These are phyloP conservation scores for Probaryconus sp. DNA, from an alignment of 1,140 invertebrate species.

Conservation along the genomic window DNA sequence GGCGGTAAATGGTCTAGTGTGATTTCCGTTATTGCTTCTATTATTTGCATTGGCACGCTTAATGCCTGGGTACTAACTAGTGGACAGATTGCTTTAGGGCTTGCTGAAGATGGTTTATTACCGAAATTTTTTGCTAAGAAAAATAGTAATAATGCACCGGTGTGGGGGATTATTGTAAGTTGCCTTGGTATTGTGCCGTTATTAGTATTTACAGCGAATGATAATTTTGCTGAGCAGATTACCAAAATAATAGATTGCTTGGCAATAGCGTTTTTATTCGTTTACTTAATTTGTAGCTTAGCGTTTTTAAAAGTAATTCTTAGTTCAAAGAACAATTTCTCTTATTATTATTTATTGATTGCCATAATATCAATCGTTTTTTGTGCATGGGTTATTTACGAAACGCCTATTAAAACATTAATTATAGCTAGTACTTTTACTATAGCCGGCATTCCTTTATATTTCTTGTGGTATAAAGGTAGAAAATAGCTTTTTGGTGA, in stretches of 20 bases:
- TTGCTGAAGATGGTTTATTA: slow-evolving; percentile 32
- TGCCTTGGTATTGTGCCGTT: slow-evolving; percentile 14
- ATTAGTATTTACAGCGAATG: slow-evolving; percentile 16
- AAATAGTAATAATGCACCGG: slow-evolving; percentile 25
- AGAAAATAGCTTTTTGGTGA: too few relatives aligned
- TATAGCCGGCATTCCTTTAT: too few relatives aligned
- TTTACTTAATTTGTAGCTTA: slow-evolving; percentile 18
- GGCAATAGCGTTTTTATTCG: slow-evolving; percentile 22
- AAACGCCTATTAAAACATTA: too few relatives aligned
- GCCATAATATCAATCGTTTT: too few relatives aligned
- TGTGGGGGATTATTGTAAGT: slow-evolving; percentile 20
- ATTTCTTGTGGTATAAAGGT: too few relatives aligned
- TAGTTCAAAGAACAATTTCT: too few relatives aligned
- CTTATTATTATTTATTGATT: too few relatives aligned
- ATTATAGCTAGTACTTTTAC: too few relatives aligned
- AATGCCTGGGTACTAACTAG: slow-evolving; percentile 39
- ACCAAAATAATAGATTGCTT: slow-evolving; percentile 19
- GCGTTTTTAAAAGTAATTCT: slow-evolving; percentile 23
- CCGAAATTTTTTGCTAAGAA: slow-evolving; percentile 38
- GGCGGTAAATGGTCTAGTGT: slow-evolving; percentile 27
- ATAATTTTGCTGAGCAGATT: slow-evolving; percentile 26
- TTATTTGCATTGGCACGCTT: slow-evolving; percentile 37
- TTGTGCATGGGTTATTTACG: too few relatives aligned
- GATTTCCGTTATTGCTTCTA: slow-evolving; percentile 36
- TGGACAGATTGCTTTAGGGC: slow-evolving; percentile 27